A percentile compares a stretch with the other conserved stretches of the same genome.
Conservation (phyloP, 2,888 invertebrate species). For the Limenitis camilla region DNA sequence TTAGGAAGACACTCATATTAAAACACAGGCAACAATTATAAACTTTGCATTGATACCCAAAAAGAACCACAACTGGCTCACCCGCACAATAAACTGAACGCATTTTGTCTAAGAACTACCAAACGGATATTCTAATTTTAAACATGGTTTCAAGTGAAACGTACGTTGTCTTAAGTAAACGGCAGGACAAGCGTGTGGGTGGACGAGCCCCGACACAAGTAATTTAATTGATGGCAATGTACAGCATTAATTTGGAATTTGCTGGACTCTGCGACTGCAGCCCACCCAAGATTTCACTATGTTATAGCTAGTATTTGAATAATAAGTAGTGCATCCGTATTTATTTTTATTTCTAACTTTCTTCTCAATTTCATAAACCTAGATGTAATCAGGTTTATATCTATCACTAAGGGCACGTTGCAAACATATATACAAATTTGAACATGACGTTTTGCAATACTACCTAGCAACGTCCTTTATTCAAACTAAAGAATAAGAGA, state of each 20-base stretch:
- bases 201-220: slow-evolving; percentile 47
- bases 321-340: no score
- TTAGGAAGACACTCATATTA: not conserved
- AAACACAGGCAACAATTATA: not conserved
- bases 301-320: not conserved
- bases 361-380: no score
- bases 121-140: slow-evolving; percentile 72
- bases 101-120: slow-evolving; percentile 63
- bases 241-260: slow-evolving; percentile 43
- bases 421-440: no score
- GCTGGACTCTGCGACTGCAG: slow-evolving; percentile 23
- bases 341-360: no score
- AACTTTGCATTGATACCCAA: slow-evolving; percentile 1
- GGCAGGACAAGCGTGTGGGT: slow-evolving; percentile 56
- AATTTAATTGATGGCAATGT: slow-evolving; percentile 59
- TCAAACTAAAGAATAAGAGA: slow-evolving; percentile 18
- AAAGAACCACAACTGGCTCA: slow-evolving; percentile 24
- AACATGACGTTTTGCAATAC: not conserved
- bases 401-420: no score
- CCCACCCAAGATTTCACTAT: slow-evolving; percentile 19
- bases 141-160: slow-evolving; percentile 66
- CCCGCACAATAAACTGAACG: slow-evolving; percentile 47
- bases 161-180: slow-evolving; percentile 41
- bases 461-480: slow-evolving; percentile 11
- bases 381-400: not conserved